Evolutionary conservation across 2,113 vertebrate genomes (phyloP), one percentile per base, ranked within the genome.

Genomic region (Cygnus buccinator): DNA sequence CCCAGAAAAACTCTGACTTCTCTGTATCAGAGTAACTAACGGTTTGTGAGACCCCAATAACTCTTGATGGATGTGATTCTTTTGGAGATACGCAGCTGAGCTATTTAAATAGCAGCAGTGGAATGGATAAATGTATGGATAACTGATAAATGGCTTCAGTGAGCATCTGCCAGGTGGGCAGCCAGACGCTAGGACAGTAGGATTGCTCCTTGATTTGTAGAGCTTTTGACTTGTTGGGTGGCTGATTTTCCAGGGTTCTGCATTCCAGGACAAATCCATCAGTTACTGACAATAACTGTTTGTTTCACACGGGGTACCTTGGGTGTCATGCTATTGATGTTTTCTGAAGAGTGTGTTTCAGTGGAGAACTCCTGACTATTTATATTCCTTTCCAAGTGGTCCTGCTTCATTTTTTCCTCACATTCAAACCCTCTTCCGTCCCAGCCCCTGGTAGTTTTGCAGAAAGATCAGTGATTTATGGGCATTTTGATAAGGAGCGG

Each of bases 31-130:
- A 61, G 5, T 29, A 23, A 6, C 55, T 52, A 11, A 23, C 10
- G 28, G 22, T 37, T 5, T 31, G 65, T 43, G 61, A 28, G 31
- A 61, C 33, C 13, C 3, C 14, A 13, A 11, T 48, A n/a, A 23
- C 44, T 68, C 21, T 48, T 65, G 39, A 52, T 37, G 35, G 33
- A 3, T 1, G 0, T 12, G 25, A 18, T 54, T 73, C 35, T 55
- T 44, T 33, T 12, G 70, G 5, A 29, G 44, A 13, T 43, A 29
- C 28, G 35, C 33, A n/a, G 41, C 2, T 18, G 41, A 70, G 26
- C 1, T 6, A 4, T 62, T 50, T 5, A 6, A 52, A 6, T 7
- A 25, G 26, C 0, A 0, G 10, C 9, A 1, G 14, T 54, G 37
- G 21, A 2, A 8, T 4, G 29, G 71, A 20, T 37, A 10, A 37